Percentiles rank a stretch among this genome's conserved stretches.
Evolutionary conservation across 2,888 invertebrate species (phyloP).

Genomic region (Lissonota sp.): DNA sequence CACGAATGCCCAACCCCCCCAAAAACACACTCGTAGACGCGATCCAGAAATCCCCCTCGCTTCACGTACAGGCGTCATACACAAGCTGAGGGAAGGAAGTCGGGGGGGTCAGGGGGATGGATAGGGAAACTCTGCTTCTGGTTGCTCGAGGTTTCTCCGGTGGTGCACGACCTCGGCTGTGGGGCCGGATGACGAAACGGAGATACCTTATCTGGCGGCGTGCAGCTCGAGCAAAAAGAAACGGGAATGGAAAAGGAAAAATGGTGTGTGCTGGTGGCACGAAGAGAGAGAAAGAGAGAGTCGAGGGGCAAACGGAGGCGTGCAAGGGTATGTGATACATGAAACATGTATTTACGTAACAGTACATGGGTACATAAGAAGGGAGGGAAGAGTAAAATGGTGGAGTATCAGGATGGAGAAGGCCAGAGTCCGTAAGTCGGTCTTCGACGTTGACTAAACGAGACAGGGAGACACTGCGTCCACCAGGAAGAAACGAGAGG

Average conservation of each 20-base stretch:
- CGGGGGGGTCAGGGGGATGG: background rate
- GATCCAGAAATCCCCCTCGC: conserved; percentile 51
- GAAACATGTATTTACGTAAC: background rate
- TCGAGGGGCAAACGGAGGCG: conserved; percentile 27
- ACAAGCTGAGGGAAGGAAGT: conserved; percentile 1
- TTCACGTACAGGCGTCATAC: conserved; percentile 19
- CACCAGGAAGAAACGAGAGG: conserved; percentile 69
- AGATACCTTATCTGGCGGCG: conserved; percentile 70
- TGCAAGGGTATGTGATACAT: conserved; percentile 27
- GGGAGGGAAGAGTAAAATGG: conserved; percentile 52
- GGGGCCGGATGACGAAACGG: conserved; percentile 68
- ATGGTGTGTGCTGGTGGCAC: conserved; percentile 53
- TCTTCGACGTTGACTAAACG: conserved; percentile 79
- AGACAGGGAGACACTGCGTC: conserved; percentile 77
- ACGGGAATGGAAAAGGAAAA: conserved; percentile 64
- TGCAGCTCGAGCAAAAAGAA: conserved; percentile 69
- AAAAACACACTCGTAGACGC: conserved; percentile 6
- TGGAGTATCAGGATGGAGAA: conserved; percentile 28
- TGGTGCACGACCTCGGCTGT: conserved; percentile 59
- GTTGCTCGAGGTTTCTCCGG: conserved; percentile 33
- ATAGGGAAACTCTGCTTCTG: conserved; percentile 36
- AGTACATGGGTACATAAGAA: conserved; percentile 1
- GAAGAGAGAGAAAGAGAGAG: conserved; percentile 46
- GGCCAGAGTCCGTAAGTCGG: conserved; percentile 71
- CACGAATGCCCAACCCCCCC: background rate